A percentile compares a stretch with the other conserved stretches of the same genome.
These are phyloP conservation scores for Anguilla rostrata DNA, from an alignment of 2,113 vertebrate species.

Conservation along the genomic window DNA sequence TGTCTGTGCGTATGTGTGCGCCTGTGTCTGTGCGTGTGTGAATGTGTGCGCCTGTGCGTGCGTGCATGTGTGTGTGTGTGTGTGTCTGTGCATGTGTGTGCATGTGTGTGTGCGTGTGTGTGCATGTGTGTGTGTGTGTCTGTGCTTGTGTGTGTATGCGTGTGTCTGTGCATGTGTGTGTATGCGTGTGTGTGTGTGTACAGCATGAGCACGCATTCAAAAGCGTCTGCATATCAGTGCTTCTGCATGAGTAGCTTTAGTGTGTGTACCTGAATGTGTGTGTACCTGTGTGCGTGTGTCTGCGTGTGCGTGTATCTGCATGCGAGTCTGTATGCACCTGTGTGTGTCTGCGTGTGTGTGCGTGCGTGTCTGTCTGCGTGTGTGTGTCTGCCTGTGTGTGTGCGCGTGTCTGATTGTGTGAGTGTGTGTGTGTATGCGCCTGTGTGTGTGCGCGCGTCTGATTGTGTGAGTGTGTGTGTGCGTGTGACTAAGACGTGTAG, in stretches of 20 bases:
- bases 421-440: too few relatives aligned
- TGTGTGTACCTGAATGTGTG: constrained; percentile 12
- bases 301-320: constrained; percentile 19
- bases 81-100: too few relatives aligned
- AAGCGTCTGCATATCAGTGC: constrained; percentile 27
- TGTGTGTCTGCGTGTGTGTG: too few relatives aligned
- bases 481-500: neutral
- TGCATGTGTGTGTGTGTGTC: neutral
- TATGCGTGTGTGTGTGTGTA: constrained; percentile 7
- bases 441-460: too few relatives aligned
- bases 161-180: constrained; percentile 5
- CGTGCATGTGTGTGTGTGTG: constrained; percentile 21
- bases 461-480: too few relatives aligned
- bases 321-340: constrained; percentile 25
- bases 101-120: neutral
- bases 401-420: constrained; percentile 24
- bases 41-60: neutral
- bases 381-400: constrained; percentile 31
- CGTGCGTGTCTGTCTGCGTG: too few relatives aligned
- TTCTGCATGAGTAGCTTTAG: neutral
- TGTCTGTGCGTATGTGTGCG: neutral
- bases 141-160: neutral
- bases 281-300: constrained; percentile 4
- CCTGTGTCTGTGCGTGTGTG: neutral
- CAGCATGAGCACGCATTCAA: too few relatives aligned